These are phyloP conservation scores for Heteromyza rotundicornis DNA, from an alignment of 2,888 invertebrate species.

Conservation along the genomic window DNA sequence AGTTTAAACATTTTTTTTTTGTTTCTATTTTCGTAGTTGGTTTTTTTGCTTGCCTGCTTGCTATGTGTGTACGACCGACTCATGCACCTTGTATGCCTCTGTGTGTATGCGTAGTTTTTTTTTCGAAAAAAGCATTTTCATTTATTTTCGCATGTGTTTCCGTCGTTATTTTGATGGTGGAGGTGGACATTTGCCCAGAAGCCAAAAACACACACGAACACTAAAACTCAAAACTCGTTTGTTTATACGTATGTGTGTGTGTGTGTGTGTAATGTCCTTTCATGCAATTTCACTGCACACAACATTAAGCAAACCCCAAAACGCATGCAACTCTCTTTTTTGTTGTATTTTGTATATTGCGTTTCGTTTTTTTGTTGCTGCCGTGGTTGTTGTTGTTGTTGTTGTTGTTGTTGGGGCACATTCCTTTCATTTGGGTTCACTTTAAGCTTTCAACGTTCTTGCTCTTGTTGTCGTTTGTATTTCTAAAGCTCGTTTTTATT, in stretches of 20 bases:
- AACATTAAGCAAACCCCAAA: slow-evolving; percentile 43
- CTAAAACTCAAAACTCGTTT: slow-evolving; percentile 25
- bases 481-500: slow-evolving; percentile 20
- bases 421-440: slow-evolving; percentile 27
- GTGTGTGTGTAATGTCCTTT: slow-evolving; percentile 37
- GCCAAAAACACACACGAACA: slow-evolving; percentile 27
- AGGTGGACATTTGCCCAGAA: slow-evolving; percentile 44
- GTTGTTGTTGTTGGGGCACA: slow-evolving; percentile 7
- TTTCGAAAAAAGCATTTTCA: slow-evolving; percentile 25
- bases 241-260: slow-evolving; percentile 12
- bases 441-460: slow-evolving; percentile 38
- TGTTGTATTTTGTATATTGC: neutral
- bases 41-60: neutral
- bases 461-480: slow-evolving; percentile 20
- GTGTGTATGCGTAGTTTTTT: slow-evolving; percentile 17
- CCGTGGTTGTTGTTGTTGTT: slow-evolving; percentile 17
- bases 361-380: slow-evolving; percentile 3
- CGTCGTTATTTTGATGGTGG: slow-evolving; percentile 16
- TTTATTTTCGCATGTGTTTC: slow-evolving; percentile 11
- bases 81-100: neutral
- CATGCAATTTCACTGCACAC: slow-evolving; percentile 34
- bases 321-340: slow-evolving; percentile 23
- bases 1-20: slow-evolving; percentile 47
- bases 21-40: slow-evolving; percentile 41
- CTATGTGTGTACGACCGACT: neutral